These are phyloP conservation scores for Centroberyx gerrardi DNA, from an alignment of 2,797 vertebrate genomes.

Conservation along the genomic window DNA sequence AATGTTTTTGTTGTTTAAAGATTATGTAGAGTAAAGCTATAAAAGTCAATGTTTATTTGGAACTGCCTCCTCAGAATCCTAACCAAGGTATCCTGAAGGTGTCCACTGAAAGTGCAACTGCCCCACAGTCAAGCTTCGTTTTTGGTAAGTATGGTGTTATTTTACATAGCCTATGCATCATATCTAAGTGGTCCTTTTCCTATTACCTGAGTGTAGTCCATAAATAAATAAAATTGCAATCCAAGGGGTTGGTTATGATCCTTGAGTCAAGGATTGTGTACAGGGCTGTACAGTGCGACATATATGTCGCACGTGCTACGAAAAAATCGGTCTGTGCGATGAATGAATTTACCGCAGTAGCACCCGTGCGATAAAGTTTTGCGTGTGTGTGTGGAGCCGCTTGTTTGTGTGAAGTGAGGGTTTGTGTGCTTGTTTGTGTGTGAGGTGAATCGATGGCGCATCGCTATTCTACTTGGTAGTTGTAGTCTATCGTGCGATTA, in stretches of 20 bases:
- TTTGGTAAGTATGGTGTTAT: conserved; percentile 75
- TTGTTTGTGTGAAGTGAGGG: no score
- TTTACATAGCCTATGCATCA: no score
- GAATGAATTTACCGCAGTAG: no score
- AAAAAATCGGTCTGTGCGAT: no score
- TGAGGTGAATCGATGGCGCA: no score
- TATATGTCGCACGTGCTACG: no score
- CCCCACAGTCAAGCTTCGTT: conserved; percentile 67
- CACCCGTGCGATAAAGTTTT: no score
- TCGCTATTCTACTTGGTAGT: no score
- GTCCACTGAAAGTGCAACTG: conserved; percentile 55
- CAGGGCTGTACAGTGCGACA: no score
- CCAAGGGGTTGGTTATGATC: neutral
- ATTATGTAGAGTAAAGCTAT: neutral
- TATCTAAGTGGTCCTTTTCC: neutral
- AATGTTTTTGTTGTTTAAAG: neutral
- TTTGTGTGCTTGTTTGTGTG: no score
- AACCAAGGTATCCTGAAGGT: conserved; percentile 69
- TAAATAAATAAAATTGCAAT: neutral
- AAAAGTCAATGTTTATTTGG: neutral
- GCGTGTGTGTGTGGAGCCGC: no score
- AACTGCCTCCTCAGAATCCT: conserved; percentile 72
- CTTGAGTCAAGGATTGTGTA: neutral
- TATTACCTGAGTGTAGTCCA: neutral
- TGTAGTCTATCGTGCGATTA: no score